phyloP scores from a whole-genome alignment of 2,113 vertebrate species.

The Zootoca vivipara region DNA sequence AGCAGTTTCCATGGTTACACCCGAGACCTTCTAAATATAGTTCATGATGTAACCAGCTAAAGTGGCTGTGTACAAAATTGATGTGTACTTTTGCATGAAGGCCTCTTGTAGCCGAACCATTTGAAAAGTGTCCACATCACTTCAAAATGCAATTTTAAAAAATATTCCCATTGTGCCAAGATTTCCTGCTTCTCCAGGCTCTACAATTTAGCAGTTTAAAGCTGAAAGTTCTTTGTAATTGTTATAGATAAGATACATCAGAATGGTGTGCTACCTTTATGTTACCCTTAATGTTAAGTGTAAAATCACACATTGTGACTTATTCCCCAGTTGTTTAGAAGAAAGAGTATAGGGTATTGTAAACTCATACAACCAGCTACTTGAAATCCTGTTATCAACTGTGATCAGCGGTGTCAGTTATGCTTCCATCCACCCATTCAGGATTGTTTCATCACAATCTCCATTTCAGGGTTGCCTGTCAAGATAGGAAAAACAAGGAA shows the following conservation, averaged over 20 bases:
- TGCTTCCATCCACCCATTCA: neutral
- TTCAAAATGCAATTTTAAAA: slow-evolving; percentile 43
- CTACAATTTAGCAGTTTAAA: neutral
- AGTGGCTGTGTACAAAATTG: slow-evolving; percentile 54
- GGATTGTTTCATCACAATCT: neutral
- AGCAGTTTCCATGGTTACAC: slow-evolving; percentile 73
- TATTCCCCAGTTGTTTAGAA: neutral
- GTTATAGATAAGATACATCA: neutral
- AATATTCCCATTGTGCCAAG: slow-evolving; percentile 49
- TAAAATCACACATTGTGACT: neutral
- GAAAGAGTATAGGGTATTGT: neutral
- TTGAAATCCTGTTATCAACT: neutral
- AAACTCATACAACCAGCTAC: neutral
- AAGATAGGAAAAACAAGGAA: neutral
- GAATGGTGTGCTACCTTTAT: neutral
- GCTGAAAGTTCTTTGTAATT: neutral
- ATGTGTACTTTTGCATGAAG: slow-evolving; percentile 54
- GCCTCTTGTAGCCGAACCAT: slow-evolving; percentile 31
- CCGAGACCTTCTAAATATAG: slow-evolving; percentile 71
- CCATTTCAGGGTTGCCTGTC: neutral
- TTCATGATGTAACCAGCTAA: slow-evolving; percentile 66
- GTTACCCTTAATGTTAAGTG: neutral
- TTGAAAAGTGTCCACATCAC: slow-evolving; percentile 41
- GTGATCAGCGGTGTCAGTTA: neutral
- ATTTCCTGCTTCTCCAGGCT: slow-evolving; percentile 42